Conservation (phyloP, 1,140 invertebrate genomes). For the Drosophila baimaii region DNA sequence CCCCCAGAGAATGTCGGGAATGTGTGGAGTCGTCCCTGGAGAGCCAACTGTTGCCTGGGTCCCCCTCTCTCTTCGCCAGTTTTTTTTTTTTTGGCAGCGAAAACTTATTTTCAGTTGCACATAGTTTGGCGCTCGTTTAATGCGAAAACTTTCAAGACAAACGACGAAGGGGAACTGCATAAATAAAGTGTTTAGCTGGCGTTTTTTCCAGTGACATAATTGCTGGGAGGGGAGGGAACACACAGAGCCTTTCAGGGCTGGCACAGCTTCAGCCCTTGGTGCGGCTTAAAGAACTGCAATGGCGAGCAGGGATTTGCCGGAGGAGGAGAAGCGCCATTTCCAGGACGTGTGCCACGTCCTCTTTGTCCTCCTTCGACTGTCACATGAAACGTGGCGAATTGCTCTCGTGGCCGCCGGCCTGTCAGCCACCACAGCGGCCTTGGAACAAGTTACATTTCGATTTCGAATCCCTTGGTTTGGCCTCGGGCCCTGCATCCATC, state of each 20-base stretch:
- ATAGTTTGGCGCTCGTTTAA: slow-evolving; percentile 74
- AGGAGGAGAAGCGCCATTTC: slow-evolving; percentile 6
- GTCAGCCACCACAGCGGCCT: slow-evolving; percentile 57
- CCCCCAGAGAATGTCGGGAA: slow-evolving; percentile 20
- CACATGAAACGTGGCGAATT: slow-evolving; percentile 26
- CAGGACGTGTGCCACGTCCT: slow-evolving; percentile 7
- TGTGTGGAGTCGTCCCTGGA: neutral
- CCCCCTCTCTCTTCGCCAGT: neutral
- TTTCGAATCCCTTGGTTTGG: slow-evolving; percentile 53
- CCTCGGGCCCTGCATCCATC: slow-evolving; percentile 2
- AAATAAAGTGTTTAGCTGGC: slow-evolving; percentile 79
- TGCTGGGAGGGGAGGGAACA: slow-evolving; percentile 22
- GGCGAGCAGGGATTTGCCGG: slow-evolving; percentile 18
- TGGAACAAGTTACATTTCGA: slow-evolving; percentile 77
- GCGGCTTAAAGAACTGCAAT: slow-evolving; percentile 31
- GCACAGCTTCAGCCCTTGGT: slow-evolving; percentile 13
- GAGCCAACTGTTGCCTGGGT: slow-evolving; percentile 40
- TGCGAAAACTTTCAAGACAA: slow-evolving; percentile 79
- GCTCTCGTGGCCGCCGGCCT: slow-evolving; percentile 59
- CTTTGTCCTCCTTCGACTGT: slow-evolving; percentile 37
- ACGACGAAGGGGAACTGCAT: slow-evolving; percentile 63
- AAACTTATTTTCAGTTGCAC: slow-evolving; percentile 64
- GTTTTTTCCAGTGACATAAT: slow-evolving; percentile 68
- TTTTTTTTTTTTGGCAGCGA: slow-evolving; percentile 27
- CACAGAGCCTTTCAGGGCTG: neutral